Percentiles rank a stretch among this genome's conserved stretches.
Conservation (phyloP, 2,888 invertebrate species). For the Linnaemya tessellans region DNA sequence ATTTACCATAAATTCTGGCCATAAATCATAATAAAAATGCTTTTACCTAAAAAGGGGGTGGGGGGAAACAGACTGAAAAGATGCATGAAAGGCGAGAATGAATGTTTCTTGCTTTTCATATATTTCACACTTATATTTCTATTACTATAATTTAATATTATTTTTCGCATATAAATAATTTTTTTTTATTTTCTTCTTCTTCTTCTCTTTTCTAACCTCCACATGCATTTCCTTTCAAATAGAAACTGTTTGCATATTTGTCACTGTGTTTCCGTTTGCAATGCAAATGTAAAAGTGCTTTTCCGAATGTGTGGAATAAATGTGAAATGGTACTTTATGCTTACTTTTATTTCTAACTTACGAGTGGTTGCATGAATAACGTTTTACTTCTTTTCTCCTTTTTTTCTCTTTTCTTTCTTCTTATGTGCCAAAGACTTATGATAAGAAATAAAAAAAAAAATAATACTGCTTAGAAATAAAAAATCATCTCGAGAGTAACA, state of each 20-base stretch:
- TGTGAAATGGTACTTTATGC: conserved; percentile 25
- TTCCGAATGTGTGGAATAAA: not conserved
- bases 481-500: not conserved
- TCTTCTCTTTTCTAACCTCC: conserved; percentile 9
- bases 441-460: not conserved
- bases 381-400: conserved; percentile 20
- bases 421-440: conserved; percentile 9
- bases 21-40: conserved; percentile 62
- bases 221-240: conserved; percentile 42
- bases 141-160: conserved; percentile 56
- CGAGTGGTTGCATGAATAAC: conserved; percentile 25
- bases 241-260: conserved; percentile 64
- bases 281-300: conserved; percentile 32
- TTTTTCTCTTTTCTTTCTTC: too few relatives aligned
- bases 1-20: conserved; percentile 33
- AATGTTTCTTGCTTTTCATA: not conserved
- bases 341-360: not conserved
- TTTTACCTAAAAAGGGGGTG: conserved; percentile 22
- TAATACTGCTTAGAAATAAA: not conserved
- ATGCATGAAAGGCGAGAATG: not conserved
- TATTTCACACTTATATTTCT: conserved; percentile 33
- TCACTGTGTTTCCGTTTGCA: conserved; percentile 58
- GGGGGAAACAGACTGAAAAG: not conserved
- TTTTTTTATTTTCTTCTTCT: not conserved
- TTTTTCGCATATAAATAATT: not conserved